Evolutionary conservation across 2,888 invertebrate genomes (phyloP).

Genomic region (Trachelus troglodyta): DNA sequence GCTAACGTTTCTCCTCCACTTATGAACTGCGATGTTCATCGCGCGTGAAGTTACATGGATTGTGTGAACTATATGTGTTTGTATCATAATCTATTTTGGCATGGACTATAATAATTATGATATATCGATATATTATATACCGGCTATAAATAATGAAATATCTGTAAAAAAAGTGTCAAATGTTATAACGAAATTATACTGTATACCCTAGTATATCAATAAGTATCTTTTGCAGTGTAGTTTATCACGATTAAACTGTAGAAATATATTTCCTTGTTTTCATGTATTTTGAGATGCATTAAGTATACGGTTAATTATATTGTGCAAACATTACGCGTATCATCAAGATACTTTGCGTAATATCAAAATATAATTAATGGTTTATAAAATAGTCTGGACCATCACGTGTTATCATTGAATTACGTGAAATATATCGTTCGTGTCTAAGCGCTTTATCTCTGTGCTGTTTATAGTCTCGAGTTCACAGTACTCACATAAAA

Average conservation of each 20-base stretch:
- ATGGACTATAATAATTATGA: background rate
- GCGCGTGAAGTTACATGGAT: background rate
- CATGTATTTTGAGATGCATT: too few species aligned
- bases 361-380: too few species aligned
- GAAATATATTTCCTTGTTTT: too few species aligned
- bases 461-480: background rate
- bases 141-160: background rate
- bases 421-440: background rate
- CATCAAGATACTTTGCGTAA: too few species aligned
- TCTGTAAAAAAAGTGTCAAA: too few species aligned
- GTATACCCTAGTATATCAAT: too few species aligned
- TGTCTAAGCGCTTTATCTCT: background rate
- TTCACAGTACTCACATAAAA: slow-evolving; percentile 74
- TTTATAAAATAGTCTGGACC: background rate
- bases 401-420: background rate
- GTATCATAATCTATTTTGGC: background rate
- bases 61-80: background rate
- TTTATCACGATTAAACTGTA: too few species aligned
- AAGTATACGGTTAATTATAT: too few species aligned
- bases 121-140: background rate
- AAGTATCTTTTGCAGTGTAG: too few species aligned
- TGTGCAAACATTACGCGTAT: too few species aligned
- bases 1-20: background rate
- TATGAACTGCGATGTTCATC: background rate
- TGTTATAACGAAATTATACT: too few species aligned